Evolutionary conservation across 2,797 vertebrate species (phyloP), one percentile per base, ranked within the genome.

Genomic region (Euphonia xanthogaster): DNA sequence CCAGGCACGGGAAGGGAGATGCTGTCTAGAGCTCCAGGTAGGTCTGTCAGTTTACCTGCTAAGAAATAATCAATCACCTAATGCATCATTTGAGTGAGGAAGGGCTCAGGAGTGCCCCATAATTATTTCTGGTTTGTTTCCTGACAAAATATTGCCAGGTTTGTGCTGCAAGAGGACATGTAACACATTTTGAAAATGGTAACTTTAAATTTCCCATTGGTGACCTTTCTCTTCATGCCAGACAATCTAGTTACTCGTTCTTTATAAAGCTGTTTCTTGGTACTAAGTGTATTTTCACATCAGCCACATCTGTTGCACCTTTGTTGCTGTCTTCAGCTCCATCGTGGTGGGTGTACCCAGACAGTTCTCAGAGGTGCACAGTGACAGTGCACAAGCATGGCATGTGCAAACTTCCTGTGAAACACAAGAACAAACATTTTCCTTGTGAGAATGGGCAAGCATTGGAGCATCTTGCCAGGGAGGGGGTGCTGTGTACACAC

Each of bases 21-120:
- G 55, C 78, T 95, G 74, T 54, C 44, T 47, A 16, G 20, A 86
- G 76, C 63, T 90, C 53, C 31, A 50, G 19, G 54, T 40, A 22
- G 28, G 31, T 76, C 67, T 55, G 27, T 53, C 72, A 15, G 27
- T 83, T 86, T 76, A 62, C 74, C 65, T 85, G 48, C 88, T 93
- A 91, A 70, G 88, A 93, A 93, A 73, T 71, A 67, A 87, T 86
- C 89, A 67, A 87, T 86, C 89, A 67, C 31, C 44, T 86, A 21
- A 70, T 67, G 33, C 39, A 25, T 37, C 74, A 16, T 70, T 77
- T 70, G 42, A 62, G 53, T 16, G 57, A 78, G 66, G 86, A 57
- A 25, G 14, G 50, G 48, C 25, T 33, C 24, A 40, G 10, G 16
- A 37, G 10, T 62, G 75, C 27, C 28, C 76, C 42, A 17, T 57